Base-by-base conservation (phyloP, 2,113 vertebrate species). In the Gasterosteus nipponicus region DNA sequence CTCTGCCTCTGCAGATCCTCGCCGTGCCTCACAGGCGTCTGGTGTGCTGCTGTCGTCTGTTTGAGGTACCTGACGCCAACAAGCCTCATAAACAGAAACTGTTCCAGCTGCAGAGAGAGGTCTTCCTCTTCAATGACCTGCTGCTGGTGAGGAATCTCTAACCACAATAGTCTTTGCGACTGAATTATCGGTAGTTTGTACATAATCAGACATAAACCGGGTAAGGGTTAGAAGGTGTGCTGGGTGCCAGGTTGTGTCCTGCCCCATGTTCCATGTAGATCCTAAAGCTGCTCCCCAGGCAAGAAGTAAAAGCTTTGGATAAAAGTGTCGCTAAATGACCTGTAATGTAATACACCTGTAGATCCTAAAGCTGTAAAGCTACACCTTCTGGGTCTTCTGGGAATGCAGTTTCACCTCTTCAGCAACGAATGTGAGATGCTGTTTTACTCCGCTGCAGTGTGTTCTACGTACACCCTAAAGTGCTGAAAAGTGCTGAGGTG, bases 111-210 rank as follows among this genome's bases (percentile, higher is more conserved):
- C 98, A 99, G 91, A 94, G 98, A 85, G 98, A 99, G 85, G 97
- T 99, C 69, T 99, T 99, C 87, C 97, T 99, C 80, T 99, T 99
- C 93, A 99, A 99, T 19, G 98, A 99, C 93, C 91, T 99, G 81
- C 94, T 99, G 72, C 93, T 99, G 97, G 98, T 99, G 92, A 95
- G 94, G 77, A n/a, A 33, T 19, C 29, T 63, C 5, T 33, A 8
- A 26, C 39, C 12, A 35, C 18, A 2, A 19, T 41, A 31, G 10
- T 54, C 10, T 53, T 42, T 22, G 8, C 41, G 2, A 19, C n/a
- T 19, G 29, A 57, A 56, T 60, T 41, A 58, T n/a, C 35, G 22
- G 12, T 29, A 44, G 14, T 60, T 35, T 10, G 35, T n/a, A 71
- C 7, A 53, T 70, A 29, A 60, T 54, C 11, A 63, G 0, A 14